Evolutionary conservation across 1,140 invertebrate genomes (phyloP).

Genomic region (Asbolus verrucosus): DNA sequence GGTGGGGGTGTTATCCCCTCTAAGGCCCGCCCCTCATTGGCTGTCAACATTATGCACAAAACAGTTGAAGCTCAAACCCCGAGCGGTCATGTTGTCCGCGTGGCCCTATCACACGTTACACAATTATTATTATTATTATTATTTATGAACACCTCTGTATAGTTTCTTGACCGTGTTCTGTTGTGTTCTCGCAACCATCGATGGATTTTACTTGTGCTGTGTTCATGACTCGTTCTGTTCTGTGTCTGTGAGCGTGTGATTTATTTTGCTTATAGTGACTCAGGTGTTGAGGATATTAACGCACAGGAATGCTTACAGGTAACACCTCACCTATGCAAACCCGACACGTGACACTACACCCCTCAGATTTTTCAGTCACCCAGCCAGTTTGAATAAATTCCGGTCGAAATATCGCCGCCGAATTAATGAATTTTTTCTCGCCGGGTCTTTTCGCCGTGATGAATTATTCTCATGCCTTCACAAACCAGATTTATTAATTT

Average conservation of each 20-base stretch:
- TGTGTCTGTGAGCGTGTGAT: constrained; percentile 48
- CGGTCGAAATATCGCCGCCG: no score
- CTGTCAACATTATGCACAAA: constrained; percentile 62
- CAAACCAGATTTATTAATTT: constrained; percentile 7
- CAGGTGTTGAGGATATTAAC: constrained; percentile 57
- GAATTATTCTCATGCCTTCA: no score
- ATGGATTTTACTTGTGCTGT: constrained; percentile 26
- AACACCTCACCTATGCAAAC: no score
- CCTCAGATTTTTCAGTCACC: no score
- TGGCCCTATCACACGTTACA: constrained; percentile 58
- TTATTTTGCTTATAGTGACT: constrained; percentile 55
- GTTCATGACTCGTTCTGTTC: constrained; percentile 34
- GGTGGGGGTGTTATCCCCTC: constrained; percentile 60
- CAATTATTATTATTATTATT: constrained; percentile 49
- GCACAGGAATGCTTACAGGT: constrained; percentile 59
- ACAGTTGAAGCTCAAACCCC: constrained; percentile 63
- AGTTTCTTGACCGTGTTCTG: constrained; percentile 50
- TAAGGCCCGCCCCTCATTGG: constrained; percentile 63
- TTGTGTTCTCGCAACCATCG: constrained; percentile 35
- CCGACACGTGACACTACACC: no score
- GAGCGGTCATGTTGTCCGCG: constrained; percentile 63
- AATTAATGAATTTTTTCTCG: no score
- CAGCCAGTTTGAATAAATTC: no score
- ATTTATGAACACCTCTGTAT: constrained; percentile 57
- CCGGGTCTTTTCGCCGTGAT: no score